phyloP scores from a whole-genome alignment of 2,888 invertebrate genomes.

The Drosophila imparisetae region DNA sequence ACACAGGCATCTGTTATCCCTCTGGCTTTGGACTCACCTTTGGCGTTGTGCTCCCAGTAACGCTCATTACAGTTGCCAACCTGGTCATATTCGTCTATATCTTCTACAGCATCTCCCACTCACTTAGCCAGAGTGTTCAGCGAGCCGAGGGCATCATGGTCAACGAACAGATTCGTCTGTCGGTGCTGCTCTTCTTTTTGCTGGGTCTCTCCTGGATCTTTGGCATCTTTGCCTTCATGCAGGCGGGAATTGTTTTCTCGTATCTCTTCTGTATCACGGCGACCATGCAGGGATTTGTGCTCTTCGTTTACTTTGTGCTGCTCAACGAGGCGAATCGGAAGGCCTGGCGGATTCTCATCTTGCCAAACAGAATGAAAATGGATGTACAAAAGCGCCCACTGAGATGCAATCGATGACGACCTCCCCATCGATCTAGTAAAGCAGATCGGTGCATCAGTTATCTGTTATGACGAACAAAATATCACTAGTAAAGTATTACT shows the following conservation, averaged over 20 bases:
- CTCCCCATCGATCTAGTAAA: slow-evolving; percentile 27
- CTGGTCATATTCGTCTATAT: slow-evolving; percentile 86
- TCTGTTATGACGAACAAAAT: slow-evolving; percentile 52
- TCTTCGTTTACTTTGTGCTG: slow-evolving; percentile 87
- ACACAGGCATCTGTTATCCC: slow-evolving; percentile 86
- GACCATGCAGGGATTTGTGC: slow-evolving; percentile 87
- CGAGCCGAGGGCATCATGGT: slow-evolving; percentile 61
- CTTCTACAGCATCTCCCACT: slow-evolving; percentile 83
- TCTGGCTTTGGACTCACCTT: slow-evolving; percentile 85
- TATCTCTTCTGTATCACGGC: slow-evolving; percentile 88
- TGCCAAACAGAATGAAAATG: slow-evolving; percentile 38
- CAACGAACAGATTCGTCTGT: slow-evolving; percentile 86
- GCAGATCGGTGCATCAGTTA: slow-evolving; percentile 4
- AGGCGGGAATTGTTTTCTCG: slow-evolving; percentile 86
- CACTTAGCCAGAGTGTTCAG: slow-evolving; percentile 84
- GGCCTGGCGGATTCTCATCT: slow-evolving; percentile 53
- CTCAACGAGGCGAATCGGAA: slow-evolving; percentile 85
- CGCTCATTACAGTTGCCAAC: slow-evolving; percentile 86
- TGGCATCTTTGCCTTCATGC: slow-evolving; percentile 86
- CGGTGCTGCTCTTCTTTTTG: slow-evolving; percentile 87
- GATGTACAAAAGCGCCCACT: slow-evolving; percentile 40
- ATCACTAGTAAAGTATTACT: slow-evolving; percentile 18
- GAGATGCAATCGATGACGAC: slow-evolving; percentile 56
- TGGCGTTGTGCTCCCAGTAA: slow-evolving; percentile 86
- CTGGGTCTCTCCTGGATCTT: slow-evolving; percentile 88